Percentiles rank a stretch among this genome's conserved stretches.
Conservation (phyloP, 2,888 invertebrate genomes). For the Drosophila pegasa region DNA sequence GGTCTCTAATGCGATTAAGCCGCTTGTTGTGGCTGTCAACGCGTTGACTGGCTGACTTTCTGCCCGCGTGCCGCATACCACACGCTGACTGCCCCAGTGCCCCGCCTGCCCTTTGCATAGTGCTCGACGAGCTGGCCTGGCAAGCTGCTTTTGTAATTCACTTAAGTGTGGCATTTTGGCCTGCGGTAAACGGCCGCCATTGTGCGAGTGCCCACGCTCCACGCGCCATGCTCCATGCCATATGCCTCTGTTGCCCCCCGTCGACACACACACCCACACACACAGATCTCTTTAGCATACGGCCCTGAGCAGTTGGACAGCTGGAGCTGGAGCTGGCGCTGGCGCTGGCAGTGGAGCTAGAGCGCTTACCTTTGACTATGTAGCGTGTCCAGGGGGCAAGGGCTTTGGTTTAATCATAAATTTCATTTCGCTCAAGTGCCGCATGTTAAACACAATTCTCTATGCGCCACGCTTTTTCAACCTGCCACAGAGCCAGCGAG, state of each 20-base stretch:
- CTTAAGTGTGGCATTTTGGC: conserved; percentile 82
- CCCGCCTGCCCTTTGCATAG: background rate
- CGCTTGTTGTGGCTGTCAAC: conserved; percentile 83
- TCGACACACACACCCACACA: background rate
- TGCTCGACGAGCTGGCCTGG: conserved; percentile 47
- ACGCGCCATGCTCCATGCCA: background rate
- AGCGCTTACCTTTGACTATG: conserved; percentile 62
- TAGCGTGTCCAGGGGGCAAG: conserved; percentile 26
- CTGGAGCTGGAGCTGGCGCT: background rate
- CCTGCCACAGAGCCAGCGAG: conserved; percentile 28
- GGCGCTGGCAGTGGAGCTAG: background rate
- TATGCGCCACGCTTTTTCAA: conserved; percentile 36
- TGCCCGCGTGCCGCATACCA: conserved; percentile 12
- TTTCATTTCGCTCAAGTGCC: conserved; percentile 64
- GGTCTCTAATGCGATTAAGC: conserved; percentile 81
- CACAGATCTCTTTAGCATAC: conserved; percentile 71
- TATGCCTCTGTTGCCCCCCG: background rate
- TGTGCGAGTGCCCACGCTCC: conserved; percentile 39
- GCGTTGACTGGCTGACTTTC: conserved; percentile 74
- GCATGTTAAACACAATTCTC: conserved; percentile 33
- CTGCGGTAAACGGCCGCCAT: conserved; percentile 75
- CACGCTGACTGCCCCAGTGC: background rate
- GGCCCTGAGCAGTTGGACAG: conserved; percentile 39
- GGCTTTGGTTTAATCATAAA: conserved; percentile 74
- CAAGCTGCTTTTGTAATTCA: conserved; percentile 79